These are phyloP conservation scores for Leptoteleia sp. DNA, from an alignment of 1,140 invertebrate species.

Conservation along the genomic window DNA sequence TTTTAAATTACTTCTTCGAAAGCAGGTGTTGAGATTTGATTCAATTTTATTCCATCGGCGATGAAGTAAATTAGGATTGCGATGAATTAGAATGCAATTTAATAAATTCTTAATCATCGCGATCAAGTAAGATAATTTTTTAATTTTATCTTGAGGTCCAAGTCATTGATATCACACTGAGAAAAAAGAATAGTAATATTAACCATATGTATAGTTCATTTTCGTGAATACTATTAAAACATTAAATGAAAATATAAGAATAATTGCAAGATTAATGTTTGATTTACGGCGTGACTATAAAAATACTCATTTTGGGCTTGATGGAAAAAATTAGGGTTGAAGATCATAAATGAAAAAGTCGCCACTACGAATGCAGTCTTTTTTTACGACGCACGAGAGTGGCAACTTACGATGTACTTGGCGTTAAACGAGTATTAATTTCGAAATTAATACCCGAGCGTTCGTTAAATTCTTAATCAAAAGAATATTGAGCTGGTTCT, in stretches of 20 bases:
- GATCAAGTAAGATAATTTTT: no score
- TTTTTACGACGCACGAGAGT: constrained; percentile 39
- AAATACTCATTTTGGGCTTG: constrained; percentile 15
- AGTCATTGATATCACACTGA: no score
- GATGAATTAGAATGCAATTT: no score
- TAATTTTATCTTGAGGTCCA: not conserved
- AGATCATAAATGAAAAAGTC: constrained; percentile 18
- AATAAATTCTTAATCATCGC: no score
- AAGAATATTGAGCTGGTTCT: constrained; percentile 40
- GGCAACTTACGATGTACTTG: constrained; percentile 40
- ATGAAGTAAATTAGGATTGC: no score
- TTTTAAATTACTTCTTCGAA: constrained; percentile 66
- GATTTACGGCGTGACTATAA: constrained; percentile 5
- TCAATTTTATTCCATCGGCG: constrained; percentile 65
- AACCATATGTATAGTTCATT: no score
- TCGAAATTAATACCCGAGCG: constrained; percentile 30
- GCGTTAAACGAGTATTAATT: constrained; percentile 52
- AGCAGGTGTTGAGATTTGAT: constrained; percentile 68
- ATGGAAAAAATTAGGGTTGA: constrained; percentile 2
- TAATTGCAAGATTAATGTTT: not conserved
- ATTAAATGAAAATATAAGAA: no score
- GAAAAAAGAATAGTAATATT: no score
- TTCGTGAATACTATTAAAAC: no score
- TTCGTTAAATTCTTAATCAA: constrained; percentile 57
- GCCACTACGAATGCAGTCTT: constrained; percentile 1